These are phyloP conservation scores for Hystrix cristata DNA, from an alignment of 2,113 vertebrate species.

Conservation along the genomic window DNA sequence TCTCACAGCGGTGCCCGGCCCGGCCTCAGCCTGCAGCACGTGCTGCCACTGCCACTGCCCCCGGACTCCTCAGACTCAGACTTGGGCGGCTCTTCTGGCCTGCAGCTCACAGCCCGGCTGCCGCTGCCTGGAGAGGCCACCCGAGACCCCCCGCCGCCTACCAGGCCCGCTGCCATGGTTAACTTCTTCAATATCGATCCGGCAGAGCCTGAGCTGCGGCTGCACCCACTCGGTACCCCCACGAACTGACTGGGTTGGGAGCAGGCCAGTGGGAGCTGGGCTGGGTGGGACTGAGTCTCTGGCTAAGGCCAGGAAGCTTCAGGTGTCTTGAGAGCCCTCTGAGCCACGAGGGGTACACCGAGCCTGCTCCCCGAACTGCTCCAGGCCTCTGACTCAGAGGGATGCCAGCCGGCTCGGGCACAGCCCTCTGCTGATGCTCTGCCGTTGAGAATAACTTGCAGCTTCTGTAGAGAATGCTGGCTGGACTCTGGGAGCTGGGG, in stretches of 20 bases:
- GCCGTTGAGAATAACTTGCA: fast-evolving
- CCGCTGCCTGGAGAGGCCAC: constrained; percentile 4
- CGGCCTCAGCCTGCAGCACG: constrained; percentile 85
- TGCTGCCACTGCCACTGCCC: constrained; percentile 87
- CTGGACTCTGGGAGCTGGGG: no score
- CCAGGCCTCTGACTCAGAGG: neutral
- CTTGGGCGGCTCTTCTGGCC: constrained; percentile 87
- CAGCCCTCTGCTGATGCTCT: neutral
- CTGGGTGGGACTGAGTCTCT: neutral
- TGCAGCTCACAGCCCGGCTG: constrained; percentile 65
- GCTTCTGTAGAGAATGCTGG: neutral
- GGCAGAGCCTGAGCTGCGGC: constrained; percentile 82
- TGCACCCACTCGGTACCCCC: constrained; percentile 85
- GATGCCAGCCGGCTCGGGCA: neutral
- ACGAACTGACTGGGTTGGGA: constrained; percentile 84
- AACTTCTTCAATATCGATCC: constrained; percentile 89
- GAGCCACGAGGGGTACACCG: neutral
- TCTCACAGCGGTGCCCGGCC: constrained; percentile 91
- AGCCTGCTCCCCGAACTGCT: no score
- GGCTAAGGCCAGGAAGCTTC: neutral
- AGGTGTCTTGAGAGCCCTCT: neutral
- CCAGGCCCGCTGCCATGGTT: constrained; percentile 80
- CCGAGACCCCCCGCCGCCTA: constrained; percentile 36
- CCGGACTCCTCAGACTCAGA: constrained; percentile 82
- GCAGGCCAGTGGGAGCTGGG: neutral